phyloP scores from a whole-genome alignment of 1,140 invertebrate genomes.

The Drosophila kohkoa region DNA sequence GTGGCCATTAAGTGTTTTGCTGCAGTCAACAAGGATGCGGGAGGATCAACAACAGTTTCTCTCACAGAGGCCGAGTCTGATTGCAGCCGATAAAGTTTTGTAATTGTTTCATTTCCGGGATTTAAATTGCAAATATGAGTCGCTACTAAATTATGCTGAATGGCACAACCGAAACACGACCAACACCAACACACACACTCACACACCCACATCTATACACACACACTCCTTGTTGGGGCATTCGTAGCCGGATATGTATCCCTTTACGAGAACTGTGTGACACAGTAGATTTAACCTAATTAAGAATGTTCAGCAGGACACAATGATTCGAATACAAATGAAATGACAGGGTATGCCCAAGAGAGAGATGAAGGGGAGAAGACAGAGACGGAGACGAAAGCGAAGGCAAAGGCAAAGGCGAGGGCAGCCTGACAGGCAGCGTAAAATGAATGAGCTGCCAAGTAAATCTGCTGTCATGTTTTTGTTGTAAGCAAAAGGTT shows the following conservation, averaged over 20 bases:
- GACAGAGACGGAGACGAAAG: neutral
- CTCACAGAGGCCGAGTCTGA: slow-evolving; percentile 38
- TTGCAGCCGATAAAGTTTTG: slow-evolving; percentile 78
- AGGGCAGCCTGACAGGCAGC: slow-evolving; percentile 65
- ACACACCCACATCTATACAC: slow-evolving; percentile 29
- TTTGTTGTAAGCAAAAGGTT: slow-evolving; percentile 71
- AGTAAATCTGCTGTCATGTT: slow-evolving; percentile 79
- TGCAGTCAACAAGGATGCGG: slow-evolving; percentile 34
- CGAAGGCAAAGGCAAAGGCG: neutral
- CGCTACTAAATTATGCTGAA: slow-evolving; percentile 73
- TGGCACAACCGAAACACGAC: slow-evolving; percentile 49
- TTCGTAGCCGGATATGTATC: slow-evolving; percentile 37
- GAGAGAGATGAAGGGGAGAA: neutral
- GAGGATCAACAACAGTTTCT: neutral
- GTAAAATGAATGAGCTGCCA: slow-evolving; percentile 79
- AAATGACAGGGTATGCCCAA: slow-evolving; percentile 51
- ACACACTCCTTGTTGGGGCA: slow-evolving; percentile 12
- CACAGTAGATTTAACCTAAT: slow-evolving; percentile 85
- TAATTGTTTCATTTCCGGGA: slow-evolving; percentile 84
- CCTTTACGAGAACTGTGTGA: slow-evolving; percentile 42
- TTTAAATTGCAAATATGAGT: slow-evolving; percentile 84
- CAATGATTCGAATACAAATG: slow-evolving; percentile 84
- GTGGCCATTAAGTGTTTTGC: slow-evolving; percentile 30
- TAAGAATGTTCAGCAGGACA: slow-evolving; percentile 85
- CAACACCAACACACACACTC: slow-evolving; percentile 22